Conservation (phyloP, 2,888 invertebrate genomes). For the Furcula furcula region DNA sequence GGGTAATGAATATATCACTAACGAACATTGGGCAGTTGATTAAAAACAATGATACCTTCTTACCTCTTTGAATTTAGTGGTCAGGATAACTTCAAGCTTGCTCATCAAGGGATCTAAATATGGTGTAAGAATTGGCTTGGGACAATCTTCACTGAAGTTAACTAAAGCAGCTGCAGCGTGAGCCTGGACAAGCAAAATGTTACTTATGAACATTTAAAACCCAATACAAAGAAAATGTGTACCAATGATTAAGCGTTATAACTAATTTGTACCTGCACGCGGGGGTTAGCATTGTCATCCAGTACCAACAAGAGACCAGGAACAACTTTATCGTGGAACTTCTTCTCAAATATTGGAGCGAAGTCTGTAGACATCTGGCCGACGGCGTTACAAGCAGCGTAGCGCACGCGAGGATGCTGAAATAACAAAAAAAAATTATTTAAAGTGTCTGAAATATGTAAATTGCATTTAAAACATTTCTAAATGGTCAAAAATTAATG, state of each 20-base stretch:
- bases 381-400: slow-evolving; percentile 99
- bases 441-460: too few relatives aligned
- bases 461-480: too few relatives aligned
- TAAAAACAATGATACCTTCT: slow-evolving; percentile 12
- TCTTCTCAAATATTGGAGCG: slow-evolving; percentile 97
- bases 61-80: slow-evolving; percentile 95
- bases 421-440: slow-evolving; percentile 9
- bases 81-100: slow-evolving; percentile 94
- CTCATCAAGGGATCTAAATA: slow-evolving; percentile 96
- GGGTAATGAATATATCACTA: slow-evolving; percentile 55
- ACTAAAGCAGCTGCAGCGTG: slow-evolving; percentile 97
- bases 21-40: slow-evolving; percentile 69
- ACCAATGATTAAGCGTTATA: too few relatives aligned
- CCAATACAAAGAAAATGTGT: too few relatives aligned
- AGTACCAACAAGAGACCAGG: slow-evolving; percentile 94
- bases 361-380: slow-evolving; percentile 99
- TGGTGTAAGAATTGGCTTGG: slow-evolving; percentile 94
- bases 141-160: slow-evolving; percentile 99
- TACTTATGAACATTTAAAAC: too few relatives aligned
- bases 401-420: slow-evolving; percentile 94
- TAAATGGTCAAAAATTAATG: too few relatives aligned
- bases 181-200: slow-evolving; percentile 69
- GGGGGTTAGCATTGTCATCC: slow-evolving; percentile 94
- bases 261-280: slow-evolving; percentile 97
- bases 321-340: slow-evolving; percentile 97